A percentile compares a stretch with the other conserved stretches of the same genome.
These are phyloP conservation scores for Neofelis nebulosa DNA, from an alignment of 2,113 vertebrate species.

Conservation along the genomic window DNA sequence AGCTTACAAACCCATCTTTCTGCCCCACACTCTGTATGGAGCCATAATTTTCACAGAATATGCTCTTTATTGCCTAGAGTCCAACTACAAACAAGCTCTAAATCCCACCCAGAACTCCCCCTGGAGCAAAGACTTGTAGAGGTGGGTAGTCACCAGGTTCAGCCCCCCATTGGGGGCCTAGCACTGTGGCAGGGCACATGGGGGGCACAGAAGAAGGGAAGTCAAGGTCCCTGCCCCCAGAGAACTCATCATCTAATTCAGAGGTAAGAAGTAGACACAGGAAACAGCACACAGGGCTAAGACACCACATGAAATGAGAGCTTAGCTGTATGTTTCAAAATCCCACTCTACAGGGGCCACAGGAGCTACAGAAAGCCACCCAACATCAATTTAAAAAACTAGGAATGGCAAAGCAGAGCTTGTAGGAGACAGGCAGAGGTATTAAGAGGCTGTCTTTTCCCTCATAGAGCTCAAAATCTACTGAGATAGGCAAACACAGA, in stretches of 20 bases:
- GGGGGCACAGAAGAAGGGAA: not conserved
- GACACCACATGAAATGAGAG: not conserved
- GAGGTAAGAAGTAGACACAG: not conserved
- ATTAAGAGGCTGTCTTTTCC: not conserved
- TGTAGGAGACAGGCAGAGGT: not conserved
- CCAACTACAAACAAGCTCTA: not conserved
- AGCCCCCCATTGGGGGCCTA: not conserved
- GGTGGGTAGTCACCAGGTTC: not conserved
- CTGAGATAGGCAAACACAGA: not conserved
- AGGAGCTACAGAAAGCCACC: not conserved
- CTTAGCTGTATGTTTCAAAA: not conserved
- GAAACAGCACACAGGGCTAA: not conserved
- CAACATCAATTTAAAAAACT: not conserved
- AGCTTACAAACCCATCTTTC: not conserved
- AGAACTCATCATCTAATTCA: not conserved
- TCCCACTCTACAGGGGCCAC: not conserved
- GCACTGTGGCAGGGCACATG: not conserved
- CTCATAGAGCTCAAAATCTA: not conserved
- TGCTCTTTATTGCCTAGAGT: constrained; percentile 17
- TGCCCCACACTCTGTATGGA: not conserved
- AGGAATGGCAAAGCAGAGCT: not conserved
- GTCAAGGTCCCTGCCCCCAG: not conserved
- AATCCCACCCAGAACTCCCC: not conserved
- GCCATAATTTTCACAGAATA: not conserved
- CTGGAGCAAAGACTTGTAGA: not conserved